These are phyloP conservation scores for Hyposoter dolosus DNA, from an alignment of 2,888 invertebrate species.

Conservation along the genomic window DNA sequence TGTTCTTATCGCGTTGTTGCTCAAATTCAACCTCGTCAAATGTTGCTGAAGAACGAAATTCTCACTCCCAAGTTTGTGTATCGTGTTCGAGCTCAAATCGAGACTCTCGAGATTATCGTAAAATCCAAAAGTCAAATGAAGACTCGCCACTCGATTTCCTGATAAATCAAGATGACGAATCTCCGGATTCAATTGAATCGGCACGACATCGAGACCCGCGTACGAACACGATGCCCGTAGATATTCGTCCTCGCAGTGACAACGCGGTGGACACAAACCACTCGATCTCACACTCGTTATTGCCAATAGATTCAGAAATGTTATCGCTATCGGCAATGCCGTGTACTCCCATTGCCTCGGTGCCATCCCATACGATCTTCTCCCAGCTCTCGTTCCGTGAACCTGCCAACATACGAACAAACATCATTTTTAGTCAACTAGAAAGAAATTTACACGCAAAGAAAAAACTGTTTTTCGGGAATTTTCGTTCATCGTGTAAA, in stretches of 20 bases:
- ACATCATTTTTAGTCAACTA: background rate
- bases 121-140: conserved; percentile 92
- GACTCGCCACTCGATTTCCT: conserved; percentile 92
- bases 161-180: conserved; percentile 93
- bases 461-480: background rate
- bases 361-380: conserved; percentile 85
- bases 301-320: conserved; percentile 75
- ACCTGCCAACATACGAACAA: conserved; percentile 52
- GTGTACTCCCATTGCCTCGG: conserved; percentile 84
- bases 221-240: conserved; percentile 91
- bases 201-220: conserved; percentile 93
- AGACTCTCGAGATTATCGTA: conserved; percentile 92
- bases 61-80: conserved; percentile 92
- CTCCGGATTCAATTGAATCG: conserved; percentile 95
- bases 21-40: conserved; percentile 91
- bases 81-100: conserved; percentile 93
- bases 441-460: background rate
- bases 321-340: conserved; percentile 85
- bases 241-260: conserved; percentile 92
- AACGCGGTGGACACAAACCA: conserved; percentile 92
- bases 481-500: too few species aligned
- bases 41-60: conserved; percentile 93
- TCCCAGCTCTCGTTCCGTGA: conserved; percentile 59
- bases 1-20: conserved; percentile 90
- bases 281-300: conserved; percentile 82